Evolutionary conservation across 1,140 invertebrate species (phyloP).

Genomic region (Copidosoma floridanum): DNA sequence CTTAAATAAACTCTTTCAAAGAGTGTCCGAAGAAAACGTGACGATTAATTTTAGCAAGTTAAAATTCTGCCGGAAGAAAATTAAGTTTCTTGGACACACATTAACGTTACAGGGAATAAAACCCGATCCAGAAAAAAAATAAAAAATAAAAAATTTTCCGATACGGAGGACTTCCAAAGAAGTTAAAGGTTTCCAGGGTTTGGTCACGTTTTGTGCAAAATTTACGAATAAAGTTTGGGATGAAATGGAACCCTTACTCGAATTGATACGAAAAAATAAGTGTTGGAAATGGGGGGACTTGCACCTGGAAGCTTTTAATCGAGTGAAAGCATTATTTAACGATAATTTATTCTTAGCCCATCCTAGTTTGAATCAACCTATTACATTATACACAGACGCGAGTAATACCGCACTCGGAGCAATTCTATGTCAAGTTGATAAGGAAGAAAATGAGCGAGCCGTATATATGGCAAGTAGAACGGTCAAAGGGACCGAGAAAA

Average conservation of each 20-base stretch:
- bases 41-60: conserved; percentile 18
- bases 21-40: not conserved
- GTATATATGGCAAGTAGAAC: not conserved
- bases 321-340: not conserved
- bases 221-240: not conserved
- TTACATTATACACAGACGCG: conserved; percentile 1
- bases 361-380: no score
- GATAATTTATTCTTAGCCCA: not conserved
- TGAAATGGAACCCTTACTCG: not conserved
- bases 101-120: conserved; percentile 2
- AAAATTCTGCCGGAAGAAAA: not conserved
- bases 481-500: not conserved
- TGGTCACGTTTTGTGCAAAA: not conserved
- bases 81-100: conserved; percentile 19
- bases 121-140: not conserved
- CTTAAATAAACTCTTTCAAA: not conserved
- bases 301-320: not conserved
- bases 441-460: not conserved
- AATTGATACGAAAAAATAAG: not conserved
- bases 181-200: not conserved
- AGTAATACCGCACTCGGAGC: not conserved
- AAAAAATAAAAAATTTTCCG: conserved; percentile 12
- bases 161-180: not conserved
- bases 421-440: not conserved
- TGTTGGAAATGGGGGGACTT: not conserved